These are phyloP conservation scores for Lepisosteus osseus DNA, from an alignment of 2,113 vertebrate species.

Conservation along the genomic window DNA sequence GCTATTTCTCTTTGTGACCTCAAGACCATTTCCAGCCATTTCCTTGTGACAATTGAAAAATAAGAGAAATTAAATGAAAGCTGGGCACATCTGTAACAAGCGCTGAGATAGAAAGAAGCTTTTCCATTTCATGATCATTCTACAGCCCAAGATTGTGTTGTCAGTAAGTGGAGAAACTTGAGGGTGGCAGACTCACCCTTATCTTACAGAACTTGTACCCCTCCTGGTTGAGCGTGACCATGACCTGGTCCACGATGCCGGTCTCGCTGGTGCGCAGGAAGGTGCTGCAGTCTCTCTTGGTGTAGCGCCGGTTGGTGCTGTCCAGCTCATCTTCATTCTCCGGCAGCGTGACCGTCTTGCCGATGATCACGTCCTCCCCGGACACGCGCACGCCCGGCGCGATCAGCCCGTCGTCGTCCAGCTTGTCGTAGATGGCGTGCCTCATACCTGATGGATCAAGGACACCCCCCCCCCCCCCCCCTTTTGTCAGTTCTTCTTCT, in stretches of 20 bases:
- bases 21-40: no score
- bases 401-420: conserved; percentile 95
- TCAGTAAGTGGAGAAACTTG: no score
- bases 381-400: conserved; percentile 95
- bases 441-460: conserved; percentile 78
- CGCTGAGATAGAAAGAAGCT: no score
- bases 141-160: no score
- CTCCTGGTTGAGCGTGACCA: conserved; percentile 98
- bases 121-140: no score
- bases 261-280: conserved; percentile 95
- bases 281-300: conserved; percentile 94
- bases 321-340: conserved; percentile 96
- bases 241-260: conserved; percentile 97
- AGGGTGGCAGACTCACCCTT: conserved; percentile 70
- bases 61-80: no score
- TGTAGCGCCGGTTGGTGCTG: conserved; percentile 87
- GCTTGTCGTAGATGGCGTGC: conserved; percentile 96
- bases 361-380: conserved; percentile 97
- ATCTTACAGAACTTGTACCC: conserved; percentile 99
- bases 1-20: background rate
- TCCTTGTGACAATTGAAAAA: no score
- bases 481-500: no score
- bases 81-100: no score
- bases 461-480: no score
- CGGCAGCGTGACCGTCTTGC: conserved; percentile 91